Base-by-base conservation (phyloP, 2,797 vertebrate genomes). In the Xenopus petersii region DNA sequence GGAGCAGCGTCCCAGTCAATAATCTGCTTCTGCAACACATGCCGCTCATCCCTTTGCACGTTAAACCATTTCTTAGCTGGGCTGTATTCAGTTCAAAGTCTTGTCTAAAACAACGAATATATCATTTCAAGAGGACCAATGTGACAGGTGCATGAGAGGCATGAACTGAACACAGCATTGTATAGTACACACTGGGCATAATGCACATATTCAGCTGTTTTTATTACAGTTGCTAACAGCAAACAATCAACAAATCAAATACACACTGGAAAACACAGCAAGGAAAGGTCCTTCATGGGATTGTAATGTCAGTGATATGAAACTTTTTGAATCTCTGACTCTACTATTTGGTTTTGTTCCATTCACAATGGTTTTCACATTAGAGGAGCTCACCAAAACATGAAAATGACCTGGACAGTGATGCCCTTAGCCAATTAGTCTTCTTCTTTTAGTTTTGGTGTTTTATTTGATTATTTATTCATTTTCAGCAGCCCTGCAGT, bases 111-210 rank as follows among this genome's bases (percentile, higher is more conserved):
- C 80, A 84, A 81, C 80, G 81, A 85, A 87, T 86, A 85, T 84
- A 87, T 88, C 86, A 88, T 86, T 81, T 82, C 84, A 85, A 79
- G 77, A 88, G 77, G 87, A 89, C 85, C 85, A 84, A 81, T 80
- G 84, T 85, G 86, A 92, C 90, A 93, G 89, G 89, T 93, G 91
- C 86, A 84, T 75, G 84, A 83, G 79, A 80, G 76, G 81, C 69
- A 73, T 81, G 79, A 78, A 78, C 80, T 77, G 75, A 81, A 80
- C 83, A 81, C 77, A 84, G 49, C 56, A 82, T 83, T 80, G 71
- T 82, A 1, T 80, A 84, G 83, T 70, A 59, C 49, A 78, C 49
- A 78, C 49, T 69, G 51, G 54, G 30, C n/a, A 54, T 12, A 5
- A 54, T 59, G 60, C 13, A 58, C 17, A 69, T 58, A 26, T 64